Conservation (phyloP, 2,888 invertebrate species). For the Calephelis perditalis region DNA sequence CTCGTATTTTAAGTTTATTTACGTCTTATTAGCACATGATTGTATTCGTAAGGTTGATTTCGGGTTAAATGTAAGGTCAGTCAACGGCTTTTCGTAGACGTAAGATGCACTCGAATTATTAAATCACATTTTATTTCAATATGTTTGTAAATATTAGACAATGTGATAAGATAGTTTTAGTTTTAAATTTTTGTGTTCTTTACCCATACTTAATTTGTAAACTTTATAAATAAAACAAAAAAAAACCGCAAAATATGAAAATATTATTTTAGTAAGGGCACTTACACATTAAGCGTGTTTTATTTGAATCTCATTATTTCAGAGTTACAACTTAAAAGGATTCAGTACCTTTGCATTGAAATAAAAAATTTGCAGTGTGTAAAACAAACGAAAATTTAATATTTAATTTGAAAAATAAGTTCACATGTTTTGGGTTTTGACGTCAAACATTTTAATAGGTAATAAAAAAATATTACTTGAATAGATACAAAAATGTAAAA, state of each 20-base stretch:
- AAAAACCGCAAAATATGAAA: conserved; percentile 17
- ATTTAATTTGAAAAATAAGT: too few species aligned
- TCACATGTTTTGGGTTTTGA: too few species aligned
- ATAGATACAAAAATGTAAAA: too few species aligned
- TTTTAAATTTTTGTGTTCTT: conserved; percentile 52
- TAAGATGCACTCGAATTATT: conserved; percentile 43
- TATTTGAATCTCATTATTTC: conserved; percentile 1
- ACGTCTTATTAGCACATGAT: conserved; percentile 64
- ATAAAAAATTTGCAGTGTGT: too few species aligned
- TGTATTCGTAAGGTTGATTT: conserved; percentile 31
- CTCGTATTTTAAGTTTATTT: conserved; percentile 72
- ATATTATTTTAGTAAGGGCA: conserved; percentile 11
- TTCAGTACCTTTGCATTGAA: too few species aligned
- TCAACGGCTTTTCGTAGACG: conserved; percentile 36
- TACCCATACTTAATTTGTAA: conserved; percentile 34
- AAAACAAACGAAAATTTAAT: too few species aligned
- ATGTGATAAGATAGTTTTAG: conserved; percentile 41
- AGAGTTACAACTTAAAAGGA: too few species aligned
- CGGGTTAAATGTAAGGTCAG: conserved; percentile 22
- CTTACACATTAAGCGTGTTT: not conserved
- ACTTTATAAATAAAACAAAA: conserved; percentile 23
- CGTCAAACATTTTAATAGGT: too few species aligned
- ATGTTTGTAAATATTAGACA: conserved; percentile 52
- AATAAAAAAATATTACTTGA: conserved; percentile 9
- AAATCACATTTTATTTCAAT: conserved; percentile 29